Evolutionary conservation across 2,113 vertebrate genomes (phyloP).

Genomic region (Seriola dumerili): DNA sequence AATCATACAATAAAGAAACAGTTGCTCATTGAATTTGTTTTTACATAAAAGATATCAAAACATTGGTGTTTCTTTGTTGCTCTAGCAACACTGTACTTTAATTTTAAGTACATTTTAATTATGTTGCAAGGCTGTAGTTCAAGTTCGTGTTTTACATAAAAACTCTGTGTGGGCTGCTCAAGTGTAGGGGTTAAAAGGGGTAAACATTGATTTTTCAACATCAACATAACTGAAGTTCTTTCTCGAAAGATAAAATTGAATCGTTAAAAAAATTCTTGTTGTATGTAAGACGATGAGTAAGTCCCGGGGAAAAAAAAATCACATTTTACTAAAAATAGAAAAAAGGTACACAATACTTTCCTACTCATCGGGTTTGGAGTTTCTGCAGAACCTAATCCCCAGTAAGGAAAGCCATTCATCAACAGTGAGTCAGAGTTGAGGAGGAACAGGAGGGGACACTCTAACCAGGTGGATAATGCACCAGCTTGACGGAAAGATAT

Average conservation of each 20-base stretch:
- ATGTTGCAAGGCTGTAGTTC: background rate
- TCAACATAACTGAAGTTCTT: no score
- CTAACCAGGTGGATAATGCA: slow-evolving; percentile 32
- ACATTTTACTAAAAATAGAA: background rate
- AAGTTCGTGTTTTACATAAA: background rate
- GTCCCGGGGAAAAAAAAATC: background rate
- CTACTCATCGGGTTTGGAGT: background rate
- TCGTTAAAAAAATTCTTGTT: background rate
- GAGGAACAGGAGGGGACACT: slow-evolving; percentile 21
- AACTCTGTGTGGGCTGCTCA: background rate
- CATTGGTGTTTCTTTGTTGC: background rate
- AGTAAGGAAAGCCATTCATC: slow-evolving; percentile 44
- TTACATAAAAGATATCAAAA: background rate
- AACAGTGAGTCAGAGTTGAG: slow-evolving; percentile 5
- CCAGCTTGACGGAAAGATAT: slow-evolving; percentile 27
- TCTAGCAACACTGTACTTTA: slow-evolving; percentile 11
- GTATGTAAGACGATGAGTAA: background rate
- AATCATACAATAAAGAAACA: background rate
- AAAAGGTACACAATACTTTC: background rate
- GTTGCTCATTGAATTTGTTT: background rate
- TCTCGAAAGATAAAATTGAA: background rate
- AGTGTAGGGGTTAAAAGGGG: background rate
- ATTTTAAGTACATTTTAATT: background rate
- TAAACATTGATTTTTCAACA: background rate
- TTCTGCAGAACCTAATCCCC: slow-evolving; percentile 12